Evolutionary conservation across 2,888 invertebrate genomes (phyloP).

Genomic region (Eueremaeus valkanovi): DNA sequence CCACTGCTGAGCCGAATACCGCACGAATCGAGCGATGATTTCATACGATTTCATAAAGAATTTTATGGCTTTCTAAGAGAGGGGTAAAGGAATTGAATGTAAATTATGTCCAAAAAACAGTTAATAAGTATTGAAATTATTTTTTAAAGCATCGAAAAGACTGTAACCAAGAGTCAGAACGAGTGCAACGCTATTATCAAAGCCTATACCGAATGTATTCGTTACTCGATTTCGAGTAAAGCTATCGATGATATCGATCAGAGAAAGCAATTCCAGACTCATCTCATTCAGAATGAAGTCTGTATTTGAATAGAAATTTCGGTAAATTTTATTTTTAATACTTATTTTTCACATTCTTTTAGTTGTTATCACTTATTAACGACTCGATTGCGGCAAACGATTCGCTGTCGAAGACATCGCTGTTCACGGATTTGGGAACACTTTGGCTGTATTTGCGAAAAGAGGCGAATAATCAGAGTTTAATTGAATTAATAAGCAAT

Average conservation of each 20-base stretch:
- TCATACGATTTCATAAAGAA: slow-evolving; percentile 60
- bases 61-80: slow-evolving; percentile 66
- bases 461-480: neutral
- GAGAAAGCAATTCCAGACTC: slow-evolving; percentile 7
- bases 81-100: slow-evolving; percentile 58
- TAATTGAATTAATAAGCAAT: neutral
- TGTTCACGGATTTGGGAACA: neutral
- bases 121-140: neutral
- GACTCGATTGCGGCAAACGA: neutral
- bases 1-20: slow-evolving; percentile 71
- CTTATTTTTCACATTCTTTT: neutral
- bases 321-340: neutral
- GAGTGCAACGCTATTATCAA: slow-evolving; percentile 65
- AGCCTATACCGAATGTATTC: slow-evolving; percentile 70
- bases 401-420: neutral
- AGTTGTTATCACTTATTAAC: slow-evolving; percentile 9
- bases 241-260: neutral
- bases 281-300: slow-evolving; percentile 3
- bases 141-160: slow-evolving; percentile 51
- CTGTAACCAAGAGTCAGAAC: slow-evolving; percentile 56
- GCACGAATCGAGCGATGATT: slow-evolving; percentile 52
- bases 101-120: neutral
- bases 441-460: slow-evolving; percentile 21
- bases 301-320: neutral
- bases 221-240: slow-evolving; percentile 57